Conservation (phyloP, 2,113 vertebrate species). For the Paedocypris sp. region DNA sequence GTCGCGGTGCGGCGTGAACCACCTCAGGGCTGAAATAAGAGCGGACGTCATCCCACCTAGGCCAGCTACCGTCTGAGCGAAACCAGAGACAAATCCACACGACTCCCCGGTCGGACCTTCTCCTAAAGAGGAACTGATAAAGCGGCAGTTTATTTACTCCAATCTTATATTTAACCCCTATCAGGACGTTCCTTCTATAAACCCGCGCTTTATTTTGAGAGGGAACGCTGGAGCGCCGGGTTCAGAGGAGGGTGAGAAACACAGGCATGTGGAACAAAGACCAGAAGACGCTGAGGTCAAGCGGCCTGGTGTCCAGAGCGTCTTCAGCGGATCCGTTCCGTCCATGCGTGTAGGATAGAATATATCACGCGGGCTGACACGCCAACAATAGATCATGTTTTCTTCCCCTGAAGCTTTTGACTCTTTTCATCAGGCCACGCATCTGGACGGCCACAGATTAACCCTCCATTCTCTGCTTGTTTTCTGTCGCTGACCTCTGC, state of each 20-base stretch:
- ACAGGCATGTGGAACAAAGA: constrained; percentile 59
- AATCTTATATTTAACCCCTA: constrained; percentile 52
- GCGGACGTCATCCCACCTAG: neutral
- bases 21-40: neutral
- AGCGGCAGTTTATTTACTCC: constrained; percentile 46
- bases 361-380: constrained; percentile 62
- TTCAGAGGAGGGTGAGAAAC: constrained; percentile 53
- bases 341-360: constrained; percentile 52
- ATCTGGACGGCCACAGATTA: constrained; percentile 53
- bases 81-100: neutral
- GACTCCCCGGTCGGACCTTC: neutral
- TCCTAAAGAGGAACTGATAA: constrained; percentile 3
- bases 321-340: constrained; percentile 54
- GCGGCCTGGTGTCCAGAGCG: constrained; percentile 57
- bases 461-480: constrained; percentile 39
- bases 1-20: neutral
- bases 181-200: constrained; percentile 52
- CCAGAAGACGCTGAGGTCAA: constrained; percentile 53
- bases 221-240: constrained; percentile 40
- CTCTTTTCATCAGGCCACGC: constrained; percentile 42
- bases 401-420: constrained; percentile 44
- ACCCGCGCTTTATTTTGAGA: constrained; percentile 59
- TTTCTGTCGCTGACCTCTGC: constrained; percentile 39
- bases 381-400: constrained; percentile 56
- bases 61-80: neutral